phyloP scores from a whole-genome alignment of 2,888 invertebrate genomes.

The Drosophila parthenogenetica region DNA sequence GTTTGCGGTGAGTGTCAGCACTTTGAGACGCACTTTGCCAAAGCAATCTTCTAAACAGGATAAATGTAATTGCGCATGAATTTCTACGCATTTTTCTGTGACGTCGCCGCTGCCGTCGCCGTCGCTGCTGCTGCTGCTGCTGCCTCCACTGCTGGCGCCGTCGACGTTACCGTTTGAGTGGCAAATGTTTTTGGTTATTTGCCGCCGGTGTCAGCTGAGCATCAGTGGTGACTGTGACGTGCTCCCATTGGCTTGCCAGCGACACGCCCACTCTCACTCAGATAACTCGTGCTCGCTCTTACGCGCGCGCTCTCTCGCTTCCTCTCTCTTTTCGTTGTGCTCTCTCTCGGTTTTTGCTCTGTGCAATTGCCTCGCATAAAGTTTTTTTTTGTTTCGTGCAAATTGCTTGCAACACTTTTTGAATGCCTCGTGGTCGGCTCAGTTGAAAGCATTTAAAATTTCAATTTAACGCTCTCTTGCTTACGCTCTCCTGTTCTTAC shows the following conservation, averaged over 20 bases:
- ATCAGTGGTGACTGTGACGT: conserved; percentile 32
- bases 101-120: conserved; percentile 18
- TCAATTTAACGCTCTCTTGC: conserved; percentile 60
- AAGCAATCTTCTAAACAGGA: conserved; percentile 85
- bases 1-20: conserved; percentile 65
- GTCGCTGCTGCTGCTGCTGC: conserved; percentile 17
- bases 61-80: conserved; percentile 85
- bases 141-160: conserved; percentile 2
- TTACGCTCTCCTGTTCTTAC: conserved; percentile 7
- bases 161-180: conserved; percentile 42
- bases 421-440: conserved; percentile 81
- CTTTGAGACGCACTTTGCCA: conserved; percentile 81
- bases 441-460: conserved; percentile 82
- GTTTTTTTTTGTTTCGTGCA: conserved; percentile 75
- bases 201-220: conserved; percentile 66
- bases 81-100: conserved; percentile 83
- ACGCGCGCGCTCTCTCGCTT: conserved; percentile 8
- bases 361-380: conserved; percentile 72
- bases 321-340: not conserved
- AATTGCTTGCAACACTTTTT: conserved; percentile 82
- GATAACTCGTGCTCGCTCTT: conserved; percentile 8
- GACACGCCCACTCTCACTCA: conserved; percentile 65
- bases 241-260: conserved; percentile 54
- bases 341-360: conserved; percentile 33
- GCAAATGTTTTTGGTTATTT: conserved; percentile 63